Base-by-base conservation (phyloP, 2,797 vertebrate species). In the Chaenodraco wilsoni region DNA sequence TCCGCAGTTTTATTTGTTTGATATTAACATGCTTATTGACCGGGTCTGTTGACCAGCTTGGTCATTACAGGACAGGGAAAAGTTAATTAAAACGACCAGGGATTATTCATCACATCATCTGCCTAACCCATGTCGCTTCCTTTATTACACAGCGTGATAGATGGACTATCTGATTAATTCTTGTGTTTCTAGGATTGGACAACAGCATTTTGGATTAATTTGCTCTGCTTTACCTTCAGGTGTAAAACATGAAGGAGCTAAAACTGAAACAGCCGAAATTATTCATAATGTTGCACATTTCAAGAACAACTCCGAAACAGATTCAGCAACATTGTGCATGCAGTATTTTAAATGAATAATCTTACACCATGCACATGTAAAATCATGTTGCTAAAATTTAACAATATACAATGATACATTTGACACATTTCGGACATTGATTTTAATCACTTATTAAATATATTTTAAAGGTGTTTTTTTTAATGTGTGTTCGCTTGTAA, bases 1-100 rank as follows among this genome's bases (percentile, higher is more conserved):
- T 97, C 96, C 94, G 92, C 96, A 95, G 95, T 99, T 98, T 98
- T 99, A 99, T 98, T 98, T 98, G 97, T 98, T 98, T 99, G 97
- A 98, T 99, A 98, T 98, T 98, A 99, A 99, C 97, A 98, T 97
- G 96, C 96, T 99, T 97, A 99, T 98, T 98, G 98, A 99, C 96
- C 96, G 96, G 96, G 94, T 97, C 96, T 97, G 97, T 97, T 98
- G 97, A 99, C 97, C 97, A 97, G 96, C 96, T 96, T 97, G 97
- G 97, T 97, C 97, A 98, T 99, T 98, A 98, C 96, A 97, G 96
- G 96, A 98, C 97, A 97, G 96, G 95, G 96, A 97, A 99, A 99
- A 99, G 98, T 99, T 99, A 99, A 99, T 99, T 99, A 99, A 99
- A 99, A 97, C 96, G 96, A 98, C 96, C 97, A 96, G 95, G 96